A percentile compares a stretch with the other conserved stretches of the same genome.
These are phyloP conservation scores for Oeneis ivallda DNA, from an alignment of 2,888 invertebrate species.

Conservation along the genomic window DNA sequence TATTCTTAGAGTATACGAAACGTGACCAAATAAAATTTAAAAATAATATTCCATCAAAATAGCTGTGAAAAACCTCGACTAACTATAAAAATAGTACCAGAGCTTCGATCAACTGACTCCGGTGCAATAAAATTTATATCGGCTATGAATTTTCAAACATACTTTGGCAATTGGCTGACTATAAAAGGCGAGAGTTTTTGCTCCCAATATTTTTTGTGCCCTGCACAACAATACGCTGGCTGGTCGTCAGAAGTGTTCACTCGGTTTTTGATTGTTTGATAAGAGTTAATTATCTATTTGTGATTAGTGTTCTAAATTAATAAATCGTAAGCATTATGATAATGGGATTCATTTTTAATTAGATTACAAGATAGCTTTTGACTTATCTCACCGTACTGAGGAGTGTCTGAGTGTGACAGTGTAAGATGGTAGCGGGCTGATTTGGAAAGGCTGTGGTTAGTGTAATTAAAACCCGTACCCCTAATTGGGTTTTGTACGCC, in stretches of 20 bases:
- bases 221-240: constrained; percentile 5
- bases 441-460: too few relatives aligned
- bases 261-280: constrained; percentile 12
- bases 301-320: background rate
- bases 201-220: constrained; percentile 16
- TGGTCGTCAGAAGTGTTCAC: background rate
- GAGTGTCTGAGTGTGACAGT: too few relatives aligned
- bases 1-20: constrained; percentile 26
- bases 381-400: too few relatives aligned
- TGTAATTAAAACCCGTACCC: too few relatives aligned
- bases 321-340: background rate
- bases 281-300: background rate
- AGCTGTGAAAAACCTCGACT: constrained; percentile 34
- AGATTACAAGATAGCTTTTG: too few relatives aligned
- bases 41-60: constrained; percentile 30
- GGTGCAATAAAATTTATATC: constrained; percentile 38
- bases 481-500: too few relatives aligned
- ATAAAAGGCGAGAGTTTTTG: constrained; percentile 29
- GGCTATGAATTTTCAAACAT: constrained; percentile 37
- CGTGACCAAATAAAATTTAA: constrained; percentile 29
- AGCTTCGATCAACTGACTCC: constrained; percentile 33
- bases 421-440: too few relatives aligned
- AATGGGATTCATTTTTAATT: background rate
- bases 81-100: constrained; percentile 34
- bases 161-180: constrained; percentile 29